Conservation (phyloP, 2,888 invertebrate genomes). For the Erebia ligea region DNA sequence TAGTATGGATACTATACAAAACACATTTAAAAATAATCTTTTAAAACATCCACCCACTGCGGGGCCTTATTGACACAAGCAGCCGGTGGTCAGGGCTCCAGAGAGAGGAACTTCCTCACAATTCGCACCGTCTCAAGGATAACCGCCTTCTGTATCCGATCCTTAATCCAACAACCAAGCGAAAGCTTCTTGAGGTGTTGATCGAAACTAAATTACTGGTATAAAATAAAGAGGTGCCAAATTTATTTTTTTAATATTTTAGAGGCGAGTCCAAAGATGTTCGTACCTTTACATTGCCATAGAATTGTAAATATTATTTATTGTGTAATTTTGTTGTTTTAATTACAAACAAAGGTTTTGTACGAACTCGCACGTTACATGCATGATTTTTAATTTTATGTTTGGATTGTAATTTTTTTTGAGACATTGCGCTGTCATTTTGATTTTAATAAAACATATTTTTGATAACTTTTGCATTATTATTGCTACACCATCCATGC, state of each 20-base stretch:
- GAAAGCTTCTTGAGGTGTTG: too few relatives aligned
- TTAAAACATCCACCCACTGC: too few relatives aligned
- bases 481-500: neutral
- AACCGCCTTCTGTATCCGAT: too few relatives aligned
- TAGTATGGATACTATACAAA: too few relatives aligned
- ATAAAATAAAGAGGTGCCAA: neutral
- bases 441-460: slow-evolving; percentile 58
- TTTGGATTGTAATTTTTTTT: slow-evolving; percentile 48
- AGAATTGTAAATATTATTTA: slow-evolving; percentile 66
- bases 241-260: slow-evolving; percentile 25
- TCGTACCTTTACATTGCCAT: slow-evolving; percentile 66
- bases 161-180: too few relatives aligned
- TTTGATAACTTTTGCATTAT: slow-evolving; percentile 39
- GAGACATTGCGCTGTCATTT: slow-evolving; percentile 49
- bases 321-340: slow-evolving; percentile 48
- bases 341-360: slow-evolving; percentile 29
- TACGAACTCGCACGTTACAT: slow-evolving; percentile 25
- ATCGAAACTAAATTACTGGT: slow-evolving; percentile 8
- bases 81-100: too few relatives aligned
- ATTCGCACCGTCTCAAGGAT: too few relatives aligned
- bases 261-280: slow-evolving; percentile 66
- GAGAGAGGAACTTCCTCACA: too few relatives aligned
- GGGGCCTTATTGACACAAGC: too few relatives aligned
- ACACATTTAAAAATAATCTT: too few relatives aligned
- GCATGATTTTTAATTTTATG: slow-evolving; percentile 39